Evolutionary conservation across 1,140 invertebrate species (phyloP), one percentile per base, ranked within the genome.

Genomic region (Samia ricini): DNA sequence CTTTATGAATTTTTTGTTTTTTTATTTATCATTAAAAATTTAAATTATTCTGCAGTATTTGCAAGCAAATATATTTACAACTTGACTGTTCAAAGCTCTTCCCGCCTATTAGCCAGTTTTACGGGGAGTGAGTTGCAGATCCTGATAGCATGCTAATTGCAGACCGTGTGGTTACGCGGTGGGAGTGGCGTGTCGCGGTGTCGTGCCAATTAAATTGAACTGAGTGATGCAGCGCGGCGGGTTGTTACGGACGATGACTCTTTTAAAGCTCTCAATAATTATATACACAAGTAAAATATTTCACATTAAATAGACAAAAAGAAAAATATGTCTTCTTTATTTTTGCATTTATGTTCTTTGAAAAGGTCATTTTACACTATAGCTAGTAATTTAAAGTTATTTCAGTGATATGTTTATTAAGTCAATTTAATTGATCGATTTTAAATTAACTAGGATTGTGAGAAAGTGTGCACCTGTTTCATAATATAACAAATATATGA

Each of bases 121-220:
- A 58, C n/a, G 58, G 60, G 12, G 26, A 29, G 26, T 29, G 18
- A 52, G 59, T 64, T 48, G 61, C 48, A 64, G 56, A 54, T 64
- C 36, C 58, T 64, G 68, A 69, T 71, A 60, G 59, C 56, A 68
- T 62, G 64, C 64, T 72, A 72, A 77, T 72, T 72, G 64, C 63
- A 52, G 61, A 54, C 50, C 64, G 50, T 52, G 50, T 20, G 22
- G 50, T 52, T 63, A 59, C 60, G 60, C 19, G 60, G 51, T 51
- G 61, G 57, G 66, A 26, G 65, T 63, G 63, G 65, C 42, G 57
- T 56, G 60, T 57, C 19, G 33, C 33, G 12, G 33, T 42, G 33
- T 42, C 33, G 52, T 55, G 18, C 52, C 74, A 60, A 77, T 70
- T 71, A 68, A 69, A 63, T 55, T 23, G 52, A 4, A 55, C 12